Conservation (phyloP, 1,140 invertebrate genomes). For the Hycleus phaleratus region DNA sequence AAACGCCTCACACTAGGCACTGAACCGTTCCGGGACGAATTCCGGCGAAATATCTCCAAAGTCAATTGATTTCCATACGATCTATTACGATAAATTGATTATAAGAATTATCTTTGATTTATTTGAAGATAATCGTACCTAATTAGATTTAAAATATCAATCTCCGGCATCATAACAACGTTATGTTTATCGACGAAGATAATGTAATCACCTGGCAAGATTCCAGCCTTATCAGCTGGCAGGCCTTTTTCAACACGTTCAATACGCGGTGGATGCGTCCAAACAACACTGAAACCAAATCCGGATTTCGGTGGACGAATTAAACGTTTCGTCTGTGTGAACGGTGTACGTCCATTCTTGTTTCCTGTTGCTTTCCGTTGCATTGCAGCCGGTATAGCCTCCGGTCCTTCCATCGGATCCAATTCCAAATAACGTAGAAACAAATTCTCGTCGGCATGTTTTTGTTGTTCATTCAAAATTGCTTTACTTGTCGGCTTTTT, state of each 20-base stretch:
- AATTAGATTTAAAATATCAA: slow-evolving; percentile 72
- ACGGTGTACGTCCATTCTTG: slow-evolving; percentile 67
- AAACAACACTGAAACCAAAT: slow-evolving; percentile 85
- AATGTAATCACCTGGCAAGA: slow-evolving; percentile 75
- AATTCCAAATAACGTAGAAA: slow-evolving; percentile 72
- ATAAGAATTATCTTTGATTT: slow-evolving; percentile 18
- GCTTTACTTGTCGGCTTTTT: slow-evolving; percentile 28
- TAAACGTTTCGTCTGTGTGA: slow-evolving; percentile 66
- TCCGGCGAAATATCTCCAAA: slow-evolving; percentile 68
- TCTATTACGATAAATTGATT: slow-evolving; percentile 38
- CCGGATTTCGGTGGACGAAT: slow-evolving; percentile 51
- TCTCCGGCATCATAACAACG: slow-evolving; percentile 71
- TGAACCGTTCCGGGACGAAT: slow-evolving; percentile 42
- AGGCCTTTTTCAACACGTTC: slow-evolving; percentile 75
- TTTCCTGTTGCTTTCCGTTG: slow-evolving; percentile 44
- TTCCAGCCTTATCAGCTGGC: slow-evolving; percentile 71
- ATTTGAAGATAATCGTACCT: slow-evolving; percentile 48
- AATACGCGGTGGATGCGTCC: slow-evolving; percentile 82
- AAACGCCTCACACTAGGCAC: slow-evolving; percentile 37
- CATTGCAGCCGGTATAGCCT: slow-evolving; percentile 46
- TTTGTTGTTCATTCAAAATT: slow-evolving; percentile 48
- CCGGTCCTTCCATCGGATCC: slow-evolving; percentile 55
- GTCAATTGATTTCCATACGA: slow-evolving; percentile 59
- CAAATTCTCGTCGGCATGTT: slow-evolving; percentile 60
- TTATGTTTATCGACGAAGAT: slow-evolving; percentile 81